These are phyloP conservation scores for Napeogenes sylphis DNA, from an alignment of 2,888 invertebrate species.

Conservation along the genomic window DNA sequence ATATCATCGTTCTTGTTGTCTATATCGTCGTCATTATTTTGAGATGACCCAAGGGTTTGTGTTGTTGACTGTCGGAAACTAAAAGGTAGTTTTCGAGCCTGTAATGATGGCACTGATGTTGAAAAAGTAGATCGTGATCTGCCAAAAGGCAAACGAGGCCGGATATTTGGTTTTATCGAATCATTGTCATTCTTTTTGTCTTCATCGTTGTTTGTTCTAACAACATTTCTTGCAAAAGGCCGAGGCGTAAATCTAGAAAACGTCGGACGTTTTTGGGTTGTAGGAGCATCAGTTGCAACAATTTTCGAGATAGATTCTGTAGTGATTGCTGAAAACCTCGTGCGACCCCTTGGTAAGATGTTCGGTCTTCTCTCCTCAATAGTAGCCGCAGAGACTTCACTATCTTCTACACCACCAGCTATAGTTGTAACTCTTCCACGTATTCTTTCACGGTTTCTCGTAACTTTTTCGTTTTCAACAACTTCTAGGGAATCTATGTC, in stretches of 20 bases:
- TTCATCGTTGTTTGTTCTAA: slow-evolving; percentile 33
- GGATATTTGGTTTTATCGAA: slow-evolving; percentile 37
- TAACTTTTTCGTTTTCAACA: slow-evolving; percentile 38
- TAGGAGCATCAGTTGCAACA: slow-evolving; percentile 40
- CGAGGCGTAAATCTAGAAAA: slow-evolving; percentile 67
- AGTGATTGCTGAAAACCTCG: slow-evolving; percentile 53
- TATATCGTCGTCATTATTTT: slow-evolving; percentile 50
- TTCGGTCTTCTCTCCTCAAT: slow-evolving; percentile 56
- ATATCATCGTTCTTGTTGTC: slow-evolving; percentile 64
- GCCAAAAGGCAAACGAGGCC: slow-evolving; percentile 47
- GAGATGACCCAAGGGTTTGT: slow-evolving; percentile 37
- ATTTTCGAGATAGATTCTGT: slow-evolving; percentile 44
- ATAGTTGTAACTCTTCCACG: slow-evolving; percentile 47
- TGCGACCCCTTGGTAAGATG: slow-evolving; percentile 58
- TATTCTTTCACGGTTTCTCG: slow-evolving; percentile 40
- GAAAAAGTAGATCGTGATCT: slow-evolving; percentile 45
- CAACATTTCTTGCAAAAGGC: slow-evolving; percentile 55
- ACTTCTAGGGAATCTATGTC: slow-evolving; percentile 56
- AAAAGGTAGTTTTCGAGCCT: slow-evolving; percentile 57
- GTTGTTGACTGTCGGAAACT: slow-evolving; percentile 50
- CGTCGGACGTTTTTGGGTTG: slow-evolving; percentile 50
- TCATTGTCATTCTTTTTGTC: slow-evolving; percentile 38
- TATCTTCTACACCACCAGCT: slow-evolving; percentile 52
- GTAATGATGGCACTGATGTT: slow-evolving; percentile 36
- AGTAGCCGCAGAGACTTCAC: slow-evolving; percentile 65